phyloP scores from a whole-genome alignment of 2,797 vertebrate species.

The Euthynnus affinis region DNA sequence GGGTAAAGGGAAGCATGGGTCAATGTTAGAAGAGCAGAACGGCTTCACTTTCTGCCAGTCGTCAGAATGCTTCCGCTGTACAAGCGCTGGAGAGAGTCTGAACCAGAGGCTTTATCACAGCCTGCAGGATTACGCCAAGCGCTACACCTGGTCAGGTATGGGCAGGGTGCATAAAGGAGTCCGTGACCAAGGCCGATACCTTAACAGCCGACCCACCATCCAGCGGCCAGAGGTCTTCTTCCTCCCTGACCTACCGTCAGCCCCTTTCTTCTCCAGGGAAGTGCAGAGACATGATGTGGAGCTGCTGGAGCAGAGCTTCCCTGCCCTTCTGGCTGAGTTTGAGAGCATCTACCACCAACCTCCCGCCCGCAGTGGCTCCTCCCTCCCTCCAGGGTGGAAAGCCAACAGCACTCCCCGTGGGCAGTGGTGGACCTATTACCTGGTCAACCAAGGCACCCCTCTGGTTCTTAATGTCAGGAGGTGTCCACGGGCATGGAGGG shows the following conservation, averaged over 20 bases:
- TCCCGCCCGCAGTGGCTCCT: constrained; percentile 87
- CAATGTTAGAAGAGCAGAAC: constrained; percentile 89
- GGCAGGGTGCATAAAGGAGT: constrained; percentile 98
- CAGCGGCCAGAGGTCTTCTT: constrained; percentile 98
- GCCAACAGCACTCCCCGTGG: constrained; percentile 93
- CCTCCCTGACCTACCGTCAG: constrained; percentile 94
- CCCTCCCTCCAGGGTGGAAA: constrained; percentile 93
- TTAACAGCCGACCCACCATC: constrained; percentile 92
- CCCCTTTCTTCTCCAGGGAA: constrained; percentile 95
- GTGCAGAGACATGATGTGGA: constrained; percentile 98
- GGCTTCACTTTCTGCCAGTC: constrained; percentile 94
- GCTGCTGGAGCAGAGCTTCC: constrained; percentile 95
- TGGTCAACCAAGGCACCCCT: constrained; percentile 96
- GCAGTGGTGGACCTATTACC: constrained; percentile 97
- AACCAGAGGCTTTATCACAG: constrained; percentile 98
- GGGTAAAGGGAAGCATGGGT: constrained; percentile 83
- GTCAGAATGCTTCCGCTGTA: constrained; percentile 91
- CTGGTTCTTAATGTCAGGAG: constrained; percentile 94
- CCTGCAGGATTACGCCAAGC: constrained; percentile 98
- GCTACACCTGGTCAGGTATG: constrained; percentile 99
- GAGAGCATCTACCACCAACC: constrained; percentile 92
- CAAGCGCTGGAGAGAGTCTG: constrained; percentile 89
- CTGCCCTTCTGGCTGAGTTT: constrained; percentile 94
- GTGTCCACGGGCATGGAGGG: constrained; percentile 96
- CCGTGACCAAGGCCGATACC: constrained; percentile 94